Conservation (phyloP, 2,113 vertebrate genomes). For the Pluvianellus socialis region DNA sequence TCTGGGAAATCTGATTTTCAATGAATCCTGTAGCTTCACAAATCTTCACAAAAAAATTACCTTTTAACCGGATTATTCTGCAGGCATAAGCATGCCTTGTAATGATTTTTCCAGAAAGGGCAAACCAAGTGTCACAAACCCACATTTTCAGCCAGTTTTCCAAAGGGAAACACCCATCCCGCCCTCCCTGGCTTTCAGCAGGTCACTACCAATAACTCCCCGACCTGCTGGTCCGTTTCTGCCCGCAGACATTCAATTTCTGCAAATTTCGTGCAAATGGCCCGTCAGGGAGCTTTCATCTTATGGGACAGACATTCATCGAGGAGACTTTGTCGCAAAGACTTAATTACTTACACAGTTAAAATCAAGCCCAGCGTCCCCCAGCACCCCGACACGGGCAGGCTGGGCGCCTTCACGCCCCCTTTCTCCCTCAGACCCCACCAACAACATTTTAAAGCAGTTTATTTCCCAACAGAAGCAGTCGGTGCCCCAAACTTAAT, state of each 20-base stretch:
- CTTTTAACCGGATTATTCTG: not conserved
- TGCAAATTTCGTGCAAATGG: fast-evolving
- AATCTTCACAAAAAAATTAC: not conserved
- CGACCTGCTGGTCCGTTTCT: not conserved
- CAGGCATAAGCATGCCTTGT: not conserved
- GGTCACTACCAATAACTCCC: not conserved
- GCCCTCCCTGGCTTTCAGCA: not conserved
- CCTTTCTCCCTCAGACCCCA: not conserved
- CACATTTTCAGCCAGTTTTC: not conserved
- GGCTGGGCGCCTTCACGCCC: not conserved
- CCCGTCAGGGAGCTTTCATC: not conserved
- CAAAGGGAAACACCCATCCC: not conserved
- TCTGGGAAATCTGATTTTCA: not conserved
- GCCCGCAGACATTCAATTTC: not conserved
- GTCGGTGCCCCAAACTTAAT: fast-evolving
- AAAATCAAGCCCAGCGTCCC: not conserved
- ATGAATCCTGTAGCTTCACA: not conserved
- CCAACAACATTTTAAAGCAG: fast-evolving
- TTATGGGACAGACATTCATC: not conserved
- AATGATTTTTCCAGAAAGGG: not conserved
- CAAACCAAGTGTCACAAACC: not conserved
- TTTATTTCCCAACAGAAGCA: not conserved
- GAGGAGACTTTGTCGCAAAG: not conserved
- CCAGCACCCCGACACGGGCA: fast-evolving
- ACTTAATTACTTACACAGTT: not conserved